Percentiles rank a stretch among this genome's conserved stretches.
Evolutionary conservation across 2,797 vertebrate species (phyloP).

Genomic region (Syndactyla subalaris): DNA sequence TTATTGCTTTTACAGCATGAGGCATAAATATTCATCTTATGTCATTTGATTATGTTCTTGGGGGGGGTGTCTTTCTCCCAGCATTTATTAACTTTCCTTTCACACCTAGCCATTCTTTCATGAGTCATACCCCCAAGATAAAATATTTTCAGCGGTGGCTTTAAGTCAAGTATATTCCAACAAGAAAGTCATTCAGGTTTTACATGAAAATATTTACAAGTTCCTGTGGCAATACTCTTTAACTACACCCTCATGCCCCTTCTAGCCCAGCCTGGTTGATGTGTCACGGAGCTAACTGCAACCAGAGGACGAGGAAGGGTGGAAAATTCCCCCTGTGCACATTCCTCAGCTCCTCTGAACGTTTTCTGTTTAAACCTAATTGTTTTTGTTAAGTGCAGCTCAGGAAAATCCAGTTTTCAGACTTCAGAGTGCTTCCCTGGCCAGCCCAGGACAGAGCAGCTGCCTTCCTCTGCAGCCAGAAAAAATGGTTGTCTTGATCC

Average conservation of each 20-base stretch:
- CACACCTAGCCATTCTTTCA: not conserved
- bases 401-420: constrained; percentile 20
- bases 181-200: constrained; percentile 7
- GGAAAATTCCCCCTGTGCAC: not conserved
- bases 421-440: not conserved
- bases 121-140: constrained; percentile 10
- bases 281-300: constrained; percentile 1
- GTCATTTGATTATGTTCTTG: not conserved
- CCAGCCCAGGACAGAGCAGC: not conserved
- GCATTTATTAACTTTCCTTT: not conserved
- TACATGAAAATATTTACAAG: not conserved
- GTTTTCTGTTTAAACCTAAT: not conserved
- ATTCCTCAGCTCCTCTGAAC: not conserved
- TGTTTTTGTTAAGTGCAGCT: not conserved
- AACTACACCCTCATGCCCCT: not conserved
- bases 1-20: not conserved
- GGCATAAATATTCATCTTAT: not conserved
- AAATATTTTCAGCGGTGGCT: not conserved
- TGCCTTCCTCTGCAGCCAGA: not conserved
- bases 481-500: not conserved
- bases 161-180: not conserved
- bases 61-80: not conserved
- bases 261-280: not conserved
- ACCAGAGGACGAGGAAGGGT: not conserved
- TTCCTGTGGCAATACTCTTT: not conserved